Evolutionary conservation across 1,140 invertebrate species (phyloP).

Genomic region (Triops longicaudatus): DNA sequence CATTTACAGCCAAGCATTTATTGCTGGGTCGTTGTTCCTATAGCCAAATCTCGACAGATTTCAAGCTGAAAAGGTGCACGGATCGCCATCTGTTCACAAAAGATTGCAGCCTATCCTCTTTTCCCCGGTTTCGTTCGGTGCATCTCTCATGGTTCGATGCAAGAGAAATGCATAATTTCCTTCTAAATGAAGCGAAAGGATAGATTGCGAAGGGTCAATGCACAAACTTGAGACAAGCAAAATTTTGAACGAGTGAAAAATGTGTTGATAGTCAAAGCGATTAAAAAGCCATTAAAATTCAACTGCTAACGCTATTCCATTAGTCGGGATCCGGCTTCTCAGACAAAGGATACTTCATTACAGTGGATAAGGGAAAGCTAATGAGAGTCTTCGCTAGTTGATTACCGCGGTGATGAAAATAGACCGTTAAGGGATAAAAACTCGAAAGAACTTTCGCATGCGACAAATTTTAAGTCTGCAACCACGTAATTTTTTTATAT

Average conservation of each 20-base stretch:
- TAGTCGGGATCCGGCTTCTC: neutral
- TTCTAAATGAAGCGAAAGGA: neutral
- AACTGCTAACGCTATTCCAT: neutral
- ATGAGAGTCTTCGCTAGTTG: neutral
- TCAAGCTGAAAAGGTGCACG: neutral
- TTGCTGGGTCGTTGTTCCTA: neutral
- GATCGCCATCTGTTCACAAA: neutral
- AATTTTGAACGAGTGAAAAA: neutral
- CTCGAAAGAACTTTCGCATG: neutral
- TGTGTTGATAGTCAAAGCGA: neutral
- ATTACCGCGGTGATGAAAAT: neutral
- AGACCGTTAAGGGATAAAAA: neutral
- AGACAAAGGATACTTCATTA: slow-evolving; percentile 1
- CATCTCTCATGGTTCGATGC: neutral
- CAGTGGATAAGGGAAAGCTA: neutral
- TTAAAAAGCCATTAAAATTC: neutral
- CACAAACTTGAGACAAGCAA: neutral
- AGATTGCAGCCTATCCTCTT: neutral
- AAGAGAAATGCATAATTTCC: neutral
- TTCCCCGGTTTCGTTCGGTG: too few relatives aligned
- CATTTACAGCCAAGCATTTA: too few relatives aligned
- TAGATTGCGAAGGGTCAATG: neutral
- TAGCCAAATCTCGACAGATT: neutral
- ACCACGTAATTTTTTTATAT: too few relatives aligned
- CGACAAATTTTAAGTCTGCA: neutral